These are phyloP conservation scores for Himalopsyche tibetana DNA, from an alignment of 2,888 invertebrate species.

Conservation along the genomic window DNA sequence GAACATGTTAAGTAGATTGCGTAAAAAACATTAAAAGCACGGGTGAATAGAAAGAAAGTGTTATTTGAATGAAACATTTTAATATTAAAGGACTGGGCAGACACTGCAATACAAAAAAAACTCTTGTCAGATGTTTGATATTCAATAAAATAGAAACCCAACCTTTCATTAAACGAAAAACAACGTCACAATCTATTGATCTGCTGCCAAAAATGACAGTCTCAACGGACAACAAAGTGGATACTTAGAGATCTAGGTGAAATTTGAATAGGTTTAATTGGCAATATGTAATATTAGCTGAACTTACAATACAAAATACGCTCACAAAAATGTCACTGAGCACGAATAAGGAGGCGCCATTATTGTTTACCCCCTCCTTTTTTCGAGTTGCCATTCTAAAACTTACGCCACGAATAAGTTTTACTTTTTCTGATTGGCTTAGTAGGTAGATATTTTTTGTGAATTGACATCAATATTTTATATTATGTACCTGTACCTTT, in stretches of 20 bases:
- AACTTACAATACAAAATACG: conserved; percentile 61
- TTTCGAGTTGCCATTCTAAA: conserved; percentile 14
- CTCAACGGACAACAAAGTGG: neutral
- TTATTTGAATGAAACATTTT: conserved; percentile 18
- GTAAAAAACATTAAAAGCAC: neutral
- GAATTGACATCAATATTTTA: too few relatives aligned
- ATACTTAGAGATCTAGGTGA: neutral
- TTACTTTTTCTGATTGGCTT: too few relatives aligned
- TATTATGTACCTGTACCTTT: too few relatives aligned
- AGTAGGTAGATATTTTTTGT: too few relatives aligned
- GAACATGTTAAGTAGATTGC: conserved; percentile 25
- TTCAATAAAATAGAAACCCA: conserved; percentile 57
- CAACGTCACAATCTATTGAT: conserved; percentile 45
- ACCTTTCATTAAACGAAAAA: conserved; percentile 62
- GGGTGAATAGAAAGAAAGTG: neutral
- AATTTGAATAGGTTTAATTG: neutral
- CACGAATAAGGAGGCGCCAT: conserved; percentile 60
- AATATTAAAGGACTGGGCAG: neutral
- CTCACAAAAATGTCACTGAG: conserved; percentile 62
- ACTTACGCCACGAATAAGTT: neutral
- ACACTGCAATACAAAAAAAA: neutral
- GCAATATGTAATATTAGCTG: neutral
- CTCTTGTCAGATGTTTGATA: neutral
- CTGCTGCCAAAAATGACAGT: neutral
- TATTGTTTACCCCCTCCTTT: conserved; percentile 60